phyloP scores from a whole-genome alignment of 92 coral and sea anemone species.

The Palythoa caribaeorum region DNA sequence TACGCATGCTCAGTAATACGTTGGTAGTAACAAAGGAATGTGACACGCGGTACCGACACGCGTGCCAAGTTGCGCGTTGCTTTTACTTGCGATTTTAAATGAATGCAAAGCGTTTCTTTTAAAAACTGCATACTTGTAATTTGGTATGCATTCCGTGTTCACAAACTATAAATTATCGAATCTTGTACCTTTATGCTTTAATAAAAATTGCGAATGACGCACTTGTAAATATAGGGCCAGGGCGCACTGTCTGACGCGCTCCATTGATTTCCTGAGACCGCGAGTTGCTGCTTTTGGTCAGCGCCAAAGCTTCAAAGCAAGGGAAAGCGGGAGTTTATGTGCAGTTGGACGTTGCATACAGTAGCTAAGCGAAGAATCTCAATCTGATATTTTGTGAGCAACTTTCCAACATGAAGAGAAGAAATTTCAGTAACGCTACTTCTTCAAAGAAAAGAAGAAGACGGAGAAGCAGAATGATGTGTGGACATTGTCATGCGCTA shows the following conservation, averaged over 20 bases:
- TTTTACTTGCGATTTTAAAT: neutral
- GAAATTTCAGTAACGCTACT: neutral
- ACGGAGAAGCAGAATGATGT: constrained; percentile 9
- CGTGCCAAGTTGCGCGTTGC: neutral
- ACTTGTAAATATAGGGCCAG: too few species aligned
- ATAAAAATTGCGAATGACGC: too few species aligned
- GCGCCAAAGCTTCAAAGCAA: too few species aligned
- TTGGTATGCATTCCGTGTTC: neutral
- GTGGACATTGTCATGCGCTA: neutral
- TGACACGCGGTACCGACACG: too few species aligned
- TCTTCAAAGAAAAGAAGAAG: neutral
- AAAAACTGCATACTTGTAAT: neutral
- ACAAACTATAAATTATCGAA: neutral
- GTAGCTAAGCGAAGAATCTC: too few species aligned
- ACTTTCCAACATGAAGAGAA: neutral
- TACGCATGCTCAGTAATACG: neutral
- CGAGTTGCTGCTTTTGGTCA: too few species aligned
- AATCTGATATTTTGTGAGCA: too few species aligned
- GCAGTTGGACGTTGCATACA: too few species aligned
- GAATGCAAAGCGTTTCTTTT: neutral
- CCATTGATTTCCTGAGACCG: too few species aligned
- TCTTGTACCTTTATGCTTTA: neutral
- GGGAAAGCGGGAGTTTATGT: too few species aligned
- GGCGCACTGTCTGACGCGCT: too few species aligned
- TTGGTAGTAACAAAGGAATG: neutral